These are phyloP conservation scores for Mohoua ochrocephala DNA, from an alignment of 2,113 vertebrate species.

Conservation along the genomic window DNA sequence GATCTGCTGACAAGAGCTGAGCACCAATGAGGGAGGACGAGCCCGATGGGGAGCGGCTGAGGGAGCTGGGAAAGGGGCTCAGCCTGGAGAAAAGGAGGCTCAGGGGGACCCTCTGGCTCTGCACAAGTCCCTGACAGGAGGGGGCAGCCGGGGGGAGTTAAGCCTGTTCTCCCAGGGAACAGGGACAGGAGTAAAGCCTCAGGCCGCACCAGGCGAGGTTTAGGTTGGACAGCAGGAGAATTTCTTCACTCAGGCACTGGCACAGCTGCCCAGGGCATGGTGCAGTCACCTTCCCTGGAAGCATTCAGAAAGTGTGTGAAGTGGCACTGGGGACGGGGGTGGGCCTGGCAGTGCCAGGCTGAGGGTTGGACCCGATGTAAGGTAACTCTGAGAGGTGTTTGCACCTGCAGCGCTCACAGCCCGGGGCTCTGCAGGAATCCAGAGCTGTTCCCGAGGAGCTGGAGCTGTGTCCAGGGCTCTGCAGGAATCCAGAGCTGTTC, in stretches of 20 bases:
- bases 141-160: accelerated
- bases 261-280: not conserved
- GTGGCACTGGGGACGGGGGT: not conserved
- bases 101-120: not conserved
- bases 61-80: not conserved
- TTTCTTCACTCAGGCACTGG: not conserved
- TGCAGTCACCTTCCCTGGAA: not conserved
- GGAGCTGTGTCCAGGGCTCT: not conserved
- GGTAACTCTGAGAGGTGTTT: accelerated
- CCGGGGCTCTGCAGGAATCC: not conserved
- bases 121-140: not conserved
- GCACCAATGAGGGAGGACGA: too few relatives aligned
- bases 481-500: not conserved
- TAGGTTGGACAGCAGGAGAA: not conserved
- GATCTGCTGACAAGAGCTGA: not conserved
- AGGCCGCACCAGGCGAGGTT: not conserved
- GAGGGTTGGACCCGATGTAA: too few relatives aligned
- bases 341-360: not conserved
- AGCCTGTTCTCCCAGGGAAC: too few relatives aligned
- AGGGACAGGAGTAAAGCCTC: not conserved
- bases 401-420: not conserved
- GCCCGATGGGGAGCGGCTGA: too few relatives aligned
- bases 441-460: not conserved
- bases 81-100: not conserved
- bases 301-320: accelerated